phyloP scores from a whole-genome alignment of 2,888 invertebrate genomes.

The Thera obeliscata region DNA sequence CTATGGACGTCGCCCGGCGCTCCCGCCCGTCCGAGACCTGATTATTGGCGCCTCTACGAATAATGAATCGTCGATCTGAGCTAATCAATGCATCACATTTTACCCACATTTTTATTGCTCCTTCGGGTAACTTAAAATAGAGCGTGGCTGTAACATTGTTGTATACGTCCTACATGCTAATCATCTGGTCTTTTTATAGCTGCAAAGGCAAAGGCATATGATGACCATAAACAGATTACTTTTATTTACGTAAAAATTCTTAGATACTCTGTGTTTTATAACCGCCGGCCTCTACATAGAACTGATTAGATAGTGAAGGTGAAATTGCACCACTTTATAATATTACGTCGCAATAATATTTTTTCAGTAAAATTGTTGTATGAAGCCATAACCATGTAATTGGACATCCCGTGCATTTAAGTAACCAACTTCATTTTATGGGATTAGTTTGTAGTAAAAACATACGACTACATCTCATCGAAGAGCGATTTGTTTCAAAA shows the following conservation, averaged over 20 bases:
- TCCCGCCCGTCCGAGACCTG: constrained; percentile 58
- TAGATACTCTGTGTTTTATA: background rate
- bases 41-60: constrained; percentile 73
- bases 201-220: too few relatives aligned
- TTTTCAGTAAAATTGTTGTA: constrained; percentile 28
- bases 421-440: constrained; percentile 30
- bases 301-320: constrained; percentile 8
- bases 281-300: constrained; percentile 6
- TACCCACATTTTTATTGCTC: constrained; percentile 6
- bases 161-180: too few relatives aligned
- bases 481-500: constrained; percentile 3
- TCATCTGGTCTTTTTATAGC: too few relatives aligned
- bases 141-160: background rate
- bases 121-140: constrained; percentile 1
- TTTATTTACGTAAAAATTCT: background rate
- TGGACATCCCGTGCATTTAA: constrained; percentile 27
- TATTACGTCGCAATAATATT: constrained; percentile 21
- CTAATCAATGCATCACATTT: constrained; percentile 65
- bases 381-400: constrained; percentile 36
- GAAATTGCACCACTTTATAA: constrained; percentile 34
- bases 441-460: constrained; percentile 29
- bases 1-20: constrained; percentile 45
- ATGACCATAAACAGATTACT: background rate
- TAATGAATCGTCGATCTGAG: constrained; percentile 68
- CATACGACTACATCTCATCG: constrained; percentile 7